Conservation (phyloP, 2,888 invertebrate genomes). For the Ligdia adustata region DNA sequence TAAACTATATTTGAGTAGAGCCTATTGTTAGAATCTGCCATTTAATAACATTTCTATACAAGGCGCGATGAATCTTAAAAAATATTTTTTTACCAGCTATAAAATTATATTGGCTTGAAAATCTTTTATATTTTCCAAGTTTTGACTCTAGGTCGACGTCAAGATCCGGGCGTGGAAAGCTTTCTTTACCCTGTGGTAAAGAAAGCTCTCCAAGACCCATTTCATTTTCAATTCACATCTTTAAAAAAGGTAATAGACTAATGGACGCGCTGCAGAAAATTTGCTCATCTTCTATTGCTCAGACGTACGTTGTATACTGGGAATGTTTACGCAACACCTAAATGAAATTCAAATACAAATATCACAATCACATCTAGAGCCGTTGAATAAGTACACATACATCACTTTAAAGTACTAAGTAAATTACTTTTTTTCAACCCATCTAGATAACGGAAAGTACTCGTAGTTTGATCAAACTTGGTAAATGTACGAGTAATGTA, state of each 20-base stretch:
- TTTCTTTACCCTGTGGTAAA: no score
- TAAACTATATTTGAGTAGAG: conserved; percentile 25
- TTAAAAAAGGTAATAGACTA: conserved; percentile 19
- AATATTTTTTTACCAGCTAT: not conserved
- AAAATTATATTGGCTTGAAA: no score
- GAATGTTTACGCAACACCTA: conserved; percentile 8
- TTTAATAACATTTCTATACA: conserved; percentile 28
- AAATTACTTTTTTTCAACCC: no score
- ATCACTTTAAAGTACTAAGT: no score
- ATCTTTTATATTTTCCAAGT: not conserved
- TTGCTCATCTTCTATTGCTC: conserved; percentile 14
- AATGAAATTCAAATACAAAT: not conserved
- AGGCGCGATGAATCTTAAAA: conserved; percentile 6
- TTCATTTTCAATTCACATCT: conserved; percentile 16
- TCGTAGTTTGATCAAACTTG: no score
- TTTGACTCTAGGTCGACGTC: conserved; percentile 4
- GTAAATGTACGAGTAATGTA: no score
- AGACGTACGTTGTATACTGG: conserved; percentile 19
- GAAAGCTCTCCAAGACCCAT: conserved; percentile 3
- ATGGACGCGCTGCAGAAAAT: conserved; percentile 28
- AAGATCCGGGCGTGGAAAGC: no score
- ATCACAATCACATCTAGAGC: not conserved
- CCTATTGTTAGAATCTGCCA: conserved; percentile 22
- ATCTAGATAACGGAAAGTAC: no score
- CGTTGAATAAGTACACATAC: not conserved